Evolutionary conservation across 1,140 invertebrate genomes (phyloP), one percentile per base, ranked within the genome.

Genomic region (Paracyclopina nana): DNA sequence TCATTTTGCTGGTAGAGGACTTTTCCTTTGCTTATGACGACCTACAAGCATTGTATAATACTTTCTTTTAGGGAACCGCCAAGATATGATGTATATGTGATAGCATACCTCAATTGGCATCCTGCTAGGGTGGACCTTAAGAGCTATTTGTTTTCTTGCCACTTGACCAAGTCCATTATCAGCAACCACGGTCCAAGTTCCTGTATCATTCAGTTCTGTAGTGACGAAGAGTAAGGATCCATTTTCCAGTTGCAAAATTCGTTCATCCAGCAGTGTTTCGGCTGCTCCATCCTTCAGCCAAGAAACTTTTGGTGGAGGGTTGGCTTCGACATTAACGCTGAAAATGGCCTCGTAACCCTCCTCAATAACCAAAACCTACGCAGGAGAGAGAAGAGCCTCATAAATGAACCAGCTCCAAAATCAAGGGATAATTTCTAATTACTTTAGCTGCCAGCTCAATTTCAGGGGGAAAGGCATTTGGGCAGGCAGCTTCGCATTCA

Each of bases 401-500:
- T 31, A 31, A 31, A 9, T n/a, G 8, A 16, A 16, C 20, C 3
- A 38, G 8, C 5, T 20, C 34, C 9, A 5, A 3, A 3, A 16
- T 38, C n/a, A n/a, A n/a, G n/a, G n/a, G n/a, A n/a, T n/a, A n/a
- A n/a, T n/a, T n/a, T n/a, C 22, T 42, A 8, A 25, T 22, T 25
- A 27, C 27, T 27, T 48, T 48, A 30, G n/a, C 27, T 14, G 18
- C 28, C 14, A 48, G 24, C 4, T 48, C 46, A 2, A 48, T n/a
- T 16, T 48, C 46, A 27, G 46, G 46, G 6, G 46, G 46, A 20
- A 48, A 48, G 6, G 46, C 46, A 29, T 29, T 29, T 2, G 46
- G 54, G 70, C 70, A 48, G 2, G 22, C 18, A 6, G 5, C n/a
- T 27, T 83, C 74, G 60, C 85, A 90, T 48, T 81, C 77, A 60